These are phyloP conservation scores for Lumbricus terrestris DNA, from an alignment of 2,888 invertebrate genomes.

Conservation along the genomic window DNA sequence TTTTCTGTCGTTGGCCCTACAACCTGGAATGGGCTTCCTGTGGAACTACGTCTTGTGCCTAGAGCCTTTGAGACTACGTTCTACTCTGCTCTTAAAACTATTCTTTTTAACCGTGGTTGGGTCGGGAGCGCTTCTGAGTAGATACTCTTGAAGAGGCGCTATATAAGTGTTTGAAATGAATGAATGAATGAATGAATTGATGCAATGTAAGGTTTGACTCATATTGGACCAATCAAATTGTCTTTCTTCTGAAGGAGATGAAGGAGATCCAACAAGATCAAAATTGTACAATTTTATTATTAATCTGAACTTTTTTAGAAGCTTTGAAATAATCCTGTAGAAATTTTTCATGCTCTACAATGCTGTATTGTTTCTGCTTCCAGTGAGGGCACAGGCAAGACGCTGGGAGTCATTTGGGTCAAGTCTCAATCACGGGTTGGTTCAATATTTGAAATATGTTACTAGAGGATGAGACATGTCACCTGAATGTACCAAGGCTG, in stretches of 20 bases:
- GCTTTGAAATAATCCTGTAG: neutral
- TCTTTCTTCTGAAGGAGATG: neutral
- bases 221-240: neutral
- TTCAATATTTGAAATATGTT: neutral
- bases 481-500: no score
- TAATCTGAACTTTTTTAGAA: neutral
- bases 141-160: no score
- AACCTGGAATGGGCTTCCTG: no score
- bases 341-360: neutral
- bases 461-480: no score
- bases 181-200: no score
- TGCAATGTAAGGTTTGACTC: neutral
- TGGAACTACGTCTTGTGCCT: no score
- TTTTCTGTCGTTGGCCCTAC: no score
- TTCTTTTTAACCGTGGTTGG: no score
- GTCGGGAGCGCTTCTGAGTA: no score
- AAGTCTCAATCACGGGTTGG: constrained; percentile 54
- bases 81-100: no score
- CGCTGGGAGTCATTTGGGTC: constrained; percentile 57
- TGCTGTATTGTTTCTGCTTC: neutral
- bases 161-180: no score
- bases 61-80: no score
- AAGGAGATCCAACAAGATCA: neutral
- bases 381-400: constrained; percentile 37
- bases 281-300: neutral